phyloP scores from a whole-genome alignment of 2,888 invertebrate species.

The Parnassius apollo region DNA sequence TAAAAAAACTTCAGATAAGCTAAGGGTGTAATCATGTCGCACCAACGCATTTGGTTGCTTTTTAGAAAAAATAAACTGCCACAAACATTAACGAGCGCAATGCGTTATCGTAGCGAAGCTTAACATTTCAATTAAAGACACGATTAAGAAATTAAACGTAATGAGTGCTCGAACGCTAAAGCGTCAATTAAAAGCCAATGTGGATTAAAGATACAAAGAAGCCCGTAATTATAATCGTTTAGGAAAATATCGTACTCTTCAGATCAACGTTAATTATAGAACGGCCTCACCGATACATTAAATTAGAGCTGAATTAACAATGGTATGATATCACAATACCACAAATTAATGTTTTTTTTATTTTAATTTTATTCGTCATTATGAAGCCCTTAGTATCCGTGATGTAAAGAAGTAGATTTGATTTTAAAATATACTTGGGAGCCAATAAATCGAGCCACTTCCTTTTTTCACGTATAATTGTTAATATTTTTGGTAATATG shows the following conservation, averaged over 20 bases:
- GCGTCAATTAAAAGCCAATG: constrained; percentile 53
- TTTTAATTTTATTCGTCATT: too few relatives aligned
- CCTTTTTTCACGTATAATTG: too few relatives aligned
- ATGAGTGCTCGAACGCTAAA: constrained; percentile 54
- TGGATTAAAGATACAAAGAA: constrained; percentile 51
- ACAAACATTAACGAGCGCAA: constrained; percentile 55
- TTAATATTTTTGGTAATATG: too few relatives aligned
- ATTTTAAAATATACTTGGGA: too few relatives aligned
- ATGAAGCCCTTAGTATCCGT: too few relatives aligned
- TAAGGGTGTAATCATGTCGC: constrained; percentile 40
- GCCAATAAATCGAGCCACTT: too few relatives aligned
- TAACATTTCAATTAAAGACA: constrained; percentile 75
- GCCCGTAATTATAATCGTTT: constrained; percentile 55
- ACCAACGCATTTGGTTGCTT: constrained; percentile 31
- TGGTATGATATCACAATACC: too few relatives aligned
- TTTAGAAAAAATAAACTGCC: constrained; percentile 52
- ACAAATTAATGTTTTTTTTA: too few relatives aligned
- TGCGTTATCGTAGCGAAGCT: constrained; percentile 54
- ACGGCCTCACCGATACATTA: too few relatives aligned
- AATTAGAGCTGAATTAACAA: too few relatives aligned
- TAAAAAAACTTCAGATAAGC: background rate
- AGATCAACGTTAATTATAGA: constrained; percentile 3
- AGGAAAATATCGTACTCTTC: constrained; percentile 31
- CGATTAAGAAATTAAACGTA: constrained; percentile 74
- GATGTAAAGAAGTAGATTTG: too few relatives aligned